A percentile compares a stretch with the other conserved stretches of the same genome.
Evolutionary conservation across 2,888 invertebrate species (phyloP).

Genomic region (Tolmerus cingulatus): DNA sequence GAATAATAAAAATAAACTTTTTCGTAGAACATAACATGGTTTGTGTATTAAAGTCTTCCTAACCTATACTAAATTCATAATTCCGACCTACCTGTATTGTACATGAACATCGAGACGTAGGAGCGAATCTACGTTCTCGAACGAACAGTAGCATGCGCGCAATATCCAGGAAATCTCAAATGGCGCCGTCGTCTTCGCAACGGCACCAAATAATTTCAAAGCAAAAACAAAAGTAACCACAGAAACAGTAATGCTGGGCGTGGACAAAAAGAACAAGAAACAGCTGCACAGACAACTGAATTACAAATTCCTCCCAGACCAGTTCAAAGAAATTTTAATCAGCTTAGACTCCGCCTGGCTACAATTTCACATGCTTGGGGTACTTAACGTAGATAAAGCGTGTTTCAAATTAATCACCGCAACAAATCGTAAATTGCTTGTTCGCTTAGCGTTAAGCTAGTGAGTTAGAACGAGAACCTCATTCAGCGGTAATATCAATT

Average conservation of each 20-base stretch:
- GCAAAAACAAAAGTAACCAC: not conserved
- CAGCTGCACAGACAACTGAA: not conserved
- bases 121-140: too few species aligned
- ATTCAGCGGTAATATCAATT: not conserved
- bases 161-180: not conserved
- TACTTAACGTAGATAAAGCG: not conserved
- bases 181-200: not conserved
- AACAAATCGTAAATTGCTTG: conserved; percentile 20
- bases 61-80: too few species aligned
- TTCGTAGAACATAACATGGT: too few species aligned
- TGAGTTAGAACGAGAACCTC: not conserved
- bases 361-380: not conserved
- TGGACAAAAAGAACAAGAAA: not conserved
- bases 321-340: not conserved
- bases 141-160: not conserved
- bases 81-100: too few species aligned
- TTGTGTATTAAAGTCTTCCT: too few species aligned
- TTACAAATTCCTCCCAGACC: conserved; percentile 3
- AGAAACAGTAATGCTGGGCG: not conserved
- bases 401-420: conserved; percentile 34
- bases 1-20: too few species aligned
- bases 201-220: not conserved
- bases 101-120: too few species aligned
- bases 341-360: not conserved
- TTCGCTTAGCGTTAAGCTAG: not conserved